Percentiles rank a stretch among this genome's conserved stretches.
Conservation (phyloP, 2,888 invertebrate species). For the Amphipyra tragopoginis region DNA sequence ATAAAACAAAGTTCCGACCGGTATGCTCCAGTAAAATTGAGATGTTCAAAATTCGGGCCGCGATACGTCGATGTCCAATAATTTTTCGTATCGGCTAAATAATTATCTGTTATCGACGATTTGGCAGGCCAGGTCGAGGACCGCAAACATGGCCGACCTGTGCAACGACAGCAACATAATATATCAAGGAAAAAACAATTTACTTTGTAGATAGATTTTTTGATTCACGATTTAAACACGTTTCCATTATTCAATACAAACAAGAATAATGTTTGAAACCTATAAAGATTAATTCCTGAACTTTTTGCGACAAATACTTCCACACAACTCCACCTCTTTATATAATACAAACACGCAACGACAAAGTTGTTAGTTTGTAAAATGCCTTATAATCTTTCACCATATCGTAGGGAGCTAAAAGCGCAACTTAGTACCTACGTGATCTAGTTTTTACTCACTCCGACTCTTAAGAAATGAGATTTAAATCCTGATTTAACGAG, state of each 20-base stretch:
- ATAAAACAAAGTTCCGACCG: constrained; percentile 44
- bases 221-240: constrained; percentile 38
- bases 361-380: constrained; percentile 57
- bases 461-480: constrained; percentile 62
- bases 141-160: constrained; percentile 79
- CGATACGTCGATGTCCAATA: constrained; percentile 79
- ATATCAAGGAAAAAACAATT: constrained; percentile 30
- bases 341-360: constrained; percentile 50
- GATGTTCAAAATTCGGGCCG: constrained; percentile 79
- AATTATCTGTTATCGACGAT: constrained; percentile 86
- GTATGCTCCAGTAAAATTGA: constrained; percentile 74
- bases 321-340: constrained; percentile 37
- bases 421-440: constrained; percentile 45
- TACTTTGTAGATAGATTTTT: constrained; percentile 42
- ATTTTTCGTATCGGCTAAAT: constrained; percentile 85
- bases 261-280: constrained; percentile 51
- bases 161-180: constrained; percentile 71
- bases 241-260: constrained; percentile 47
- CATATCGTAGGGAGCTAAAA: constrained; percentile 55
- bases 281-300: constrained; percentile 54
- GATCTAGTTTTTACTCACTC: constrained; percentile 67
- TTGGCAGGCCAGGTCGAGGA: constrained; percentile 78
- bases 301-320: constrained; percentile 54
- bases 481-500: constrained; percentile 75
- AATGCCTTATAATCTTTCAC: constrained; percentile 58